Percentiles rank a stretch among this genome's conserved stretches.
These are phyloP conservation scores for Monoplex corrugatus DNA, from an alignment of 2,888 invertebrate genomes.

Conservation along the genomic window DNA sequence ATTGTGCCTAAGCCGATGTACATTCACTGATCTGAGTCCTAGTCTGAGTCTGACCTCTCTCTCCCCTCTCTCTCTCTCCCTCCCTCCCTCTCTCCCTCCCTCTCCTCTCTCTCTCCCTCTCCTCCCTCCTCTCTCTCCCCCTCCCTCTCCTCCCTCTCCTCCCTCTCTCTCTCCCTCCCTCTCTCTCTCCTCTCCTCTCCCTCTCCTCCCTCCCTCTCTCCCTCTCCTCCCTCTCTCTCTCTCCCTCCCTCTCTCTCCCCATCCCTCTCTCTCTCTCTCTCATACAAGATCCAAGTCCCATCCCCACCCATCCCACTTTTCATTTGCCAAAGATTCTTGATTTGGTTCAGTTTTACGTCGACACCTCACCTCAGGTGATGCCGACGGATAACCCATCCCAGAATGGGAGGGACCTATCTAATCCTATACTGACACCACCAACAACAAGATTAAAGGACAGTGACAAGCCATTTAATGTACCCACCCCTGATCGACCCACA, in stretches of 20 bases:
- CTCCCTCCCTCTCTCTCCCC: conserved; percentile 21
- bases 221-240: background rate
- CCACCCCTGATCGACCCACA: no score
- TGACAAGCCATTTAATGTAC: no score
- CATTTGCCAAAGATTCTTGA: no score
- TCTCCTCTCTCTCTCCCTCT: no score
- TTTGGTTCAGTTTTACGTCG: no score
- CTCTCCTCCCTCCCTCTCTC: background rate
- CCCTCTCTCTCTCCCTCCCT: background rate
- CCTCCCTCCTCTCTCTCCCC: background rate
- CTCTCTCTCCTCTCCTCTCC: background rate
- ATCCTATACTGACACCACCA: no score
- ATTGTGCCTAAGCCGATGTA: background rate
- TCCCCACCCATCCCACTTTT: no score
- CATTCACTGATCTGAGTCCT: no score
- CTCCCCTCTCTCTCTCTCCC: background rate
- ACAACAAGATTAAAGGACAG: no score
- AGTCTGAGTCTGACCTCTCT: background rate
- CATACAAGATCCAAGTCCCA: background rate
- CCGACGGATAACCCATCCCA: no score
- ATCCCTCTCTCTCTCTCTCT: background rate
- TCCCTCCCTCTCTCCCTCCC: background rate
- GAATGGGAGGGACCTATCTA: no score
- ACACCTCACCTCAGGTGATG: no score
- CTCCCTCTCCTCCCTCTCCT: background rate